These are phyloP conservation scores for Drosophila insularis DNA, from an alignment of 1,140 invertebrate genomes.

Conservation along the genomic window DNA sequence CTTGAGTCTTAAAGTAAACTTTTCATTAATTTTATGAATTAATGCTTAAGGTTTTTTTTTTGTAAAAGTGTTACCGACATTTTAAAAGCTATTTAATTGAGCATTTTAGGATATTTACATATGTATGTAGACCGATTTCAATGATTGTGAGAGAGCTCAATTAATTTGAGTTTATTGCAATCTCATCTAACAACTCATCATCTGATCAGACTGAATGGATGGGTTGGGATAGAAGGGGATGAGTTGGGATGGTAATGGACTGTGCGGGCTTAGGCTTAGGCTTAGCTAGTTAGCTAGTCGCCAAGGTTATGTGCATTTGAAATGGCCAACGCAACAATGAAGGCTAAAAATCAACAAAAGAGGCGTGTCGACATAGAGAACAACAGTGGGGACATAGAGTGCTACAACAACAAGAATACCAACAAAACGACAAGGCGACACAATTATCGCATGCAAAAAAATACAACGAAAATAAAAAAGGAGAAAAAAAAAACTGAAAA, in stretches of 20 bases:
- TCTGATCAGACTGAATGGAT: too few species aligned
- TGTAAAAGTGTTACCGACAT: too few species aligned
- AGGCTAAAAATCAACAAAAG: slow-evolving; percentile 63
- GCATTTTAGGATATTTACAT: too few species aligned
- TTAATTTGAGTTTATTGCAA: too few species aligned
- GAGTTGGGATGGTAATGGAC: not conserved
- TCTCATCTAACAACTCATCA: too few species aligned
- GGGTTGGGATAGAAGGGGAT: too few species aligned
- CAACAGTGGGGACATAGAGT: slow-evolving; percentile 16
- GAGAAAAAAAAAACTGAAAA: slow-evolving; percentile 22
- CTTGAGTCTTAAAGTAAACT: too few species aligned
- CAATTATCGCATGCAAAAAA: slow-evolving; percentile 46
- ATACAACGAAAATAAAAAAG: slow-evolving; percentile 20
- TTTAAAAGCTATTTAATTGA: too few species aligned
- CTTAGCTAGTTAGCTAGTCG: slow-evolving; percentile 4
- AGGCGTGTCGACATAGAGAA: slow-evolving; percentile 59
- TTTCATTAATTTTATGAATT: too few species aligned
- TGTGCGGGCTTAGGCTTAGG: slow-evolving; percentile 3
- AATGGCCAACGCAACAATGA: slow-evolving; percentile 75
- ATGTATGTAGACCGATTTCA: too few species aligned
- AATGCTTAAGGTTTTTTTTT: too few species aligned
- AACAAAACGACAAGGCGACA: slow-evolving; percentile 25
- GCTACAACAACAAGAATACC: slow-evolving; percentile 18
- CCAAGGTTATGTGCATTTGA: slow-evolving; percentile 74
- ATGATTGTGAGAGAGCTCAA: too few species aligned